These are phyloP conservation scores for Limnodromus scolopaceus DNA, from an alignment of 2,797 vertebrate species.

Conservation along the genomic window DNA sequence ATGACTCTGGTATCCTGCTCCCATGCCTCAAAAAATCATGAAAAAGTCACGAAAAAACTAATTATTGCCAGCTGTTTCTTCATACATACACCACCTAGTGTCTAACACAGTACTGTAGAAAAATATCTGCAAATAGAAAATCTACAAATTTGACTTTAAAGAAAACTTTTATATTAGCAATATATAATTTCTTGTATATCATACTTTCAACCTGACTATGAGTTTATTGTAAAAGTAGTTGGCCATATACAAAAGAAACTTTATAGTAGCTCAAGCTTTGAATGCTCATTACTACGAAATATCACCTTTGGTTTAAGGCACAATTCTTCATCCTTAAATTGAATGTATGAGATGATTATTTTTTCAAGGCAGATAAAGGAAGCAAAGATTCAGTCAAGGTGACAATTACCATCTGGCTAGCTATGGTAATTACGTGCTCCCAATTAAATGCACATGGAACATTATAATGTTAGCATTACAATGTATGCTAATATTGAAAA, in stretches of 20 bases:
- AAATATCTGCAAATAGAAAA: background rate
- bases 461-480: background rate
- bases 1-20: background rate
- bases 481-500: background rate
- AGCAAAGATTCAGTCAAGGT: constrained; percentile 64
- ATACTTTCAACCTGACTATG: background rate
- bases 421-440: background rate
- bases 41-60: background rate
- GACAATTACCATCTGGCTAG: constrained; percentile 54
- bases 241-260: background rate
- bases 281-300: background rate
- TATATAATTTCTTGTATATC: background rate
- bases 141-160: background rate
- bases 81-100: background rate
- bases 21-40: background rate
- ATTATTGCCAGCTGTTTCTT: background rate
- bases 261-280: background rate
- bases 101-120: background rate
- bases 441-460: background rate
- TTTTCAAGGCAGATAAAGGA: background rate
- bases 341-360: background rate
- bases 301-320: background rate
- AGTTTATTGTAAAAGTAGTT: background rate
- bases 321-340: background rate
- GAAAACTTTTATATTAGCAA: background rate